Percentiles rank a stretch among this genome's conserved stretches.
phyloP scores from a whole-genome alignment of 2,888 invertebrate species.

The Hirtodrosophila confusa region DNA sequence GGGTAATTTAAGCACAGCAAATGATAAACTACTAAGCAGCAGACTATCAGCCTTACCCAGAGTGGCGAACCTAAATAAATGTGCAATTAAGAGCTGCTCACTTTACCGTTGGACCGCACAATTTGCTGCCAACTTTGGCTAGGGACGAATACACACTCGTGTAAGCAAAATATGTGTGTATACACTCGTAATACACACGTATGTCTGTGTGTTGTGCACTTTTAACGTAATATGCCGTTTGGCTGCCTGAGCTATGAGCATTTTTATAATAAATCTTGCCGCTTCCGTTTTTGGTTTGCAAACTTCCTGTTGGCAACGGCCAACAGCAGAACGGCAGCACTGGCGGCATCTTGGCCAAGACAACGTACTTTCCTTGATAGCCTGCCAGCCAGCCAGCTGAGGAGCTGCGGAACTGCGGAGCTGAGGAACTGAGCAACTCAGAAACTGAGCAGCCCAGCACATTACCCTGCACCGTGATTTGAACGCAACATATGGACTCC shows the following conservation, averaged over 20 bases:
- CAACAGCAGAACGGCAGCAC: constrained; percentile 17
- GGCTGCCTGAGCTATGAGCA: constrained; percentile 75
- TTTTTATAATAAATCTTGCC: constrained; percentile 81
- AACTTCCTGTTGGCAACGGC: constrained; percentile 77
- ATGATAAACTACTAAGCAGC: constrained; percentile 81
- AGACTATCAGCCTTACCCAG: constrained; percentile 43
- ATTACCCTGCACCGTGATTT: constrained; percentile 64
- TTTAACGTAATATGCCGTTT: constrained; percentile 79
- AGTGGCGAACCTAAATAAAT: constrained; percentile 80
- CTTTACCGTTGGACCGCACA: constrained; percentile 77
- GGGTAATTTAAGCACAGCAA: constrained; percentile 76
- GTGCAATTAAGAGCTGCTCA: constrained; percentile 83
- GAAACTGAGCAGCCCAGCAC: constrained; percentile 12
- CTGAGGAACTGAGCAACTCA: no score
- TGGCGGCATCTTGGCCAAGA: constrained; percentile 57
- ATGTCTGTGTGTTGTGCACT: constrained; percentile 54
- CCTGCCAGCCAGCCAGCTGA: constrained; percentile 26
- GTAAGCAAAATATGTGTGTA: constrained; percentile 27
- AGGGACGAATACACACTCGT: constrained; percentile 8
- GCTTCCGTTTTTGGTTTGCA: constrained; percentile 80
- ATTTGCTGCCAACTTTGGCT: constrained; percentile 73
- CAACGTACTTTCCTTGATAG: constrained; percentile 37
- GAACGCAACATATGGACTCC: constrained; percentile 78
- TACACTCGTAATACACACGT: constrained; percentile 2
- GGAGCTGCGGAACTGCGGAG: not conserved